A percentile compares a stretch with the other conserved stretches of the same genome.
phyloP scores from a whole-genome alignment of 2,113 vertebrate species.

The Pterophyllum scalare region DNA sequence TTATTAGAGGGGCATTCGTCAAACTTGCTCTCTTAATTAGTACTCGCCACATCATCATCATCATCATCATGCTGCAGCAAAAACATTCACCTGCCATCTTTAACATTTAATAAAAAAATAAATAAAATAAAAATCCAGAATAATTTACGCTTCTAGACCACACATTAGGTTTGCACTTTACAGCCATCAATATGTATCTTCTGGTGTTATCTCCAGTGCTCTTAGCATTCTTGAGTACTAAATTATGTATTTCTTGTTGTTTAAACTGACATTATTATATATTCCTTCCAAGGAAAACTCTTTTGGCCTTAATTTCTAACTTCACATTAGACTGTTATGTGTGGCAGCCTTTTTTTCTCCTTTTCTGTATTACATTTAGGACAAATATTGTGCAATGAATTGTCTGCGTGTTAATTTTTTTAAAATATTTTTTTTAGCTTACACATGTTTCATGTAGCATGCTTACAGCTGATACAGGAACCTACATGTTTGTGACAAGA shows the following conservation, averaged over 20 bases:
- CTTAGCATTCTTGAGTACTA: background rate
- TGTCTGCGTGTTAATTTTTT: background rate
- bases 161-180: background rate
- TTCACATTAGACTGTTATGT: background rate
- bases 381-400: background rate
- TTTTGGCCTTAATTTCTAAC: background rate
- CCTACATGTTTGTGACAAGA: background rate
- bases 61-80: background rate
- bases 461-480: no score
- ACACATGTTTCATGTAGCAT: background rate
- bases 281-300: background rate
- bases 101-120: background rate
- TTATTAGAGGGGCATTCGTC: background rate
- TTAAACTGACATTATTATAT: background rate
- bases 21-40: background rate
- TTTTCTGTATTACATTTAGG: background rate
- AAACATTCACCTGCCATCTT: background rate
- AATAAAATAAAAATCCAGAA: background rate
- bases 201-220: no score
- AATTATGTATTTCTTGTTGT: background rate
- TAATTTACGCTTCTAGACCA: background rate
- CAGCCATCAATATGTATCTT: background rate
- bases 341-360: background rate
- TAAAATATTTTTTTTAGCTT: background rate
- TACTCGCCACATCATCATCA: background rate